phyloP scores from a whole-genome alignment of 2,888 invertebrate genomes.

The Lydus trimaculatus region DNA sequence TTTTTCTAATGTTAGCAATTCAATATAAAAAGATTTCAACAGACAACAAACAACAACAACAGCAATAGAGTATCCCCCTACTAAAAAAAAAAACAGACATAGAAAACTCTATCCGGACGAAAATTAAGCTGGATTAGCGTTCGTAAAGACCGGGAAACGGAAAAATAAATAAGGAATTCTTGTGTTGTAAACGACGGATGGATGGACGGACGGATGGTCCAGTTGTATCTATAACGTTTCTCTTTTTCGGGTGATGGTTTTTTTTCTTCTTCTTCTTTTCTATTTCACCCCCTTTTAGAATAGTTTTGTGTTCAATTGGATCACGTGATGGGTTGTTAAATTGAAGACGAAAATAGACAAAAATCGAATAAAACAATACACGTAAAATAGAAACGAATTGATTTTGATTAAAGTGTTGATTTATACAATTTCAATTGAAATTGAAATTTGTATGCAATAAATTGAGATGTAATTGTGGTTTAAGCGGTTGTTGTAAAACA shows the following conservation, averaged over 20 bases:
- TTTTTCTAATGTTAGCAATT: not conserved
- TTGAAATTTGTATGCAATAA: not conserved
- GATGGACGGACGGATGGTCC: conserved; percentile 24
- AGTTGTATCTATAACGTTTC: not conserved
- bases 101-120: conserved; percentile 47
- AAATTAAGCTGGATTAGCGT: conserved; percentile 59
- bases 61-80: conserved; percentile 30
- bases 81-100: conserved; percentile 35
- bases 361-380: too few relatives aligned
- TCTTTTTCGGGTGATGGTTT: not conserved
- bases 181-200: conserved; percentile 24
- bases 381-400: not conserved
- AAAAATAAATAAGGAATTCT: conserved; percentile 60
- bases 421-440: not conserved
- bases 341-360: too few relatives aligned
- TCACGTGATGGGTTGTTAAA: not conserved
- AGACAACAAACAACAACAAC: not conserved
- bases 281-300: not conserved
- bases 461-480: conserved; percentile 24
- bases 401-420: not conserved
- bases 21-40: conserved; percentile 2
- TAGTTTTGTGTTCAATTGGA: conserved; percentile 3
- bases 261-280: conserved; percentile 18
- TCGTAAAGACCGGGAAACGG: conserved; percentile 58
- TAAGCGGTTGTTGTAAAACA: conserved; percentile 28